Evolutionary conservation across 1,140 invertebrate species (phyloP).

Genomic region (Adoxophyes honmai): DNA sequence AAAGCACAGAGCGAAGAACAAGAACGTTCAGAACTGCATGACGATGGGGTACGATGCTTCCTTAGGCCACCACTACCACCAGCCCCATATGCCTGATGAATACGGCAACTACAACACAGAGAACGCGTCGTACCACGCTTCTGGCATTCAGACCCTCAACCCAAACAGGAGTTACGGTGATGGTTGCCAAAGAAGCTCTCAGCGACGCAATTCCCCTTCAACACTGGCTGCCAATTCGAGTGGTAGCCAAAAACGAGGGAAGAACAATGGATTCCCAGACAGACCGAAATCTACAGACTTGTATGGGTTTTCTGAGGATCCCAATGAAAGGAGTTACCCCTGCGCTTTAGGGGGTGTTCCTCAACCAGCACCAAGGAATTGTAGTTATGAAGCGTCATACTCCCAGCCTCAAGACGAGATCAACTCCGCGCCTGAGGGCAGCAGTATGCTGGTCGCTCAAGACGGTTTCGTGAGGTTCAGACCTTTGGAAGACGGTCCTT

Average conservation of each 20-base stretch:
- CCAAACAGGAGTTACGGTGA: slow-evolving; percentile 67
- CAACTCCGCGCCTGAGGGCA: slow-evolving; percentile 48
- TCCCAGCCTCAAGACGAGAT: slow-evolving; percentile 68
- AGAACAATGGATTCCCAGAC: slow-evolving; percentile 59
- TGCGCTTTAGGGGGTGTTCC: slow-evolving; percentile 45
- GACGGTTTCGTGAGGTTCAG: slow-evolving; percentile 91
- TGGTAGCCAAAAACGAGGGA: slow-evolving; percentile 70
- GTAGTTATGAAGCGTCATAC: slow-evolving; percentile 65
- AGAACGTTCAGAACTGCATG: slow-evolving; percentile 73
- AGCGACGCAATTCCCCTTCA: slow-evolving; percentile 68
- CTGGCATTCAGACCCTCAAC: slow-evolving; percentile 73
- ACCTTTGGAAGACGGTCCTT: slow-evolving; percentile 79
- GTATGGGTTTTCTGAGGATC: slow-evolving; percentile 77
- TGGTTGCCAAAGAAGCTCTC: slow-evolving; percentile 54
- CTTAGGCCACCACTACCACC: slow-evolving; percentile 71
- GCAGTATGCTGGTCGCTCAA: slow-evolving; percentile 90
- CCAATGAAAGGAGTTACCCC: slow-evolving; percentile 70
- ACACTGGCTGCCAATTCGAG: slow-evolving; percentile 66
- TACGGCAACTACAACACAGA: slow-evolving; percentile 69
- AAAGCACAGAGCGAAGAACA: slow-evolving; percentile 71
- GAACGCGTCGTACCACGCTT: slow-evolving; percentile 72
- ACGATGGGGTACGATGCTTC: slow-evolving; percentile 71
- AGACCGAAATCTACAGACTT: slow-evolving; percentile 77
- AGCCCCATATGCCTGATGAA: slow-evolving; percentile 69
- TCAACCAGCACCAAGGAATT: slow-evolving; percentile 54